phyloP scores from a whole-genome alignment of 2,113 vertebrate species.

The Anoura caudifer region DNA sequence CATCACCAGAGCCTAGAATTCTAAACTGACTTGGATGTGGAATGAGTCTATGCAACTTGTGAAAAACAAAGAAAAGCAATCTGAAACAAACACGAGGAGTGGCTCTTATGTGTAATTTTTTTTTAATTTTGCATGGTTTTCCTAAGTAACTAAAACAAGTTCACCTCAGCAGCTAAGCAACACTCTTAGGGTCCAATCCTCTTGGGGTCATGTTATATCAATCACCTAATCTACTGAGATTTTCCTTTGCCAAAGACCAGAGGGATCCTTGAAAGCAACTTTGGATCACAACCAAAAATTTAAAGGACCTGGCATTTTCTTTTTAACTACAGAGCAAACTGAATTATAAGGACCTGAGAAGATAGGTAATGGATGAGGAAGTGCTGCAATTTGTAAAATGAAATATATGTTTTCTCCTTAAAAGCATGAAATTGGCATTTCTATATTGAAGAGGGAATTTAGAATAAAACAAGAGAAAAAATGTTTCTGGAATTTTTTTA shows the following conservation, averaged over 20 bases:
- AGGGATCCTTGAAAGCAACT: not conserved
- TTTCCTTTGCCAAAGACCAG: not conserved
- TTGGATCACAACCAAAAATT: not conserved
- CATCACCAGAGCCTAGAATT: not conserved
- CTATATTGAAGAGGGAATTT: not conserved
- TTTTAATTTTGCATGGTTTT: conserved; percentile 28
- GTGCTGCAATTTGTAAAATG: not conserved
- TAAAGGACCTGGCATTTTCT: not conserved
- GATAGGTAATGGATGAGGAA: not conserved
- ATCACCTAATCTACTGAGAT: not conserved
- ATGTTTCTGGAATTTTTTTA: not conserved
- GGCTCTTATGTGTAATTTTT: not conserved
- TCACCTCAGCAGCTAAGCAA: not conserved
- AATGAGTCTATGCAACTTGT: not conserved
- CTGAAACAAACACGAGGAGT: not conserved
- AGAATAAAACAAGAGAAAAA: conserved; percentile 6
- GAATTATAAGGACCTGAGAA: not conserved
- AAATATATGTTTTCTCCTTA: not conserved
- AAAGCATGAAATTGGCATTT: not conserved
- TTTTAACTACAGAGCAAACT: not conserved
- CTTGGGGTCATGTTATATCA: not conserved
- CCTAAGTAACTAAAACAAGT: conserved; percentile 12
- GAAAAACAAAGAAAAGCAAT: not conserved
- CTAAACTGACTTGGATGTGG: not conserved
- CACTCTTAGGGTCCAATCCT: not conserved